These are phyloP conservation scores for Thrips palmi DNA, from an alignment of 1,140 invertebrate genomes.

Conservation along the genomic window DNA sequence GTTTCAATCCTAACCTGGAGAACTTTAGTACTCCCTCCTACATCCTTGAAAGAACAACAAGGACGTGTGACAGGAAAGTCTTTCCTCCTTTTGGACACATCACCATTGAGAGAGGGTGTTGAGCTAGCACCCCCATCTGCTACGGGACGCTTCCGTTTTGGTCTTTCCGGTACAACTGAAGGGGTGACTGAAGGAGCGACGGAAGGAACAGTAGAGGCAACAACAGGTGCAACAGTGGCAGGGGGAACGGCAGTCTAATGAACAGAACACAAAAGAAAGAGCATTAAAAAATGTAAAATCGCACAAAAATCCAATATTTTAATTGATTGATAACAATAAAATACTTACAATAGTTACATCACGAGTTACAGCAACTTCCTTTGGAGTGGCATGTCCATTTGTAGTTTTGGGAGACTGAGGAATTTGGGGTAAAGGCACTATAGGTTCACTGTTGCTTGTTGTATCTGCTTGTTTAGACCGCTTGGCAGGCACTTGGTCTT, in stretches of 20 bases:
- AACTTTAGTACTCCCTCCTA: slow-evolving; percentile 53
- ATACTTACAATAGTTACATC: too few relatives aligned
- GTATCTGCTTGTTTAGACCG: too few relatives aligned
- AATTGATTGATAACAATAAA: too few relatives aligned
- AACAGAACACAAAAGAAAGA: too few relatives aligned
- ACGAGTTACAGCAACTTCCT: too few relatives aligned
- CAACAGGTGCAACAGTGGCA: background rate
- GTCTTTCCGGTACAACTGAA: slow-evolving; percentile 10
- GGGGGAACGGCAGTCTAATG: background rate
- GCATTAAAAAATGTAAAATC: too few relatives aligned
- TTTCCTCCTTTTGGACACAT: slow-evolving; percentile 17
- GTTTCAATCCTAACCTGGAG: slow-evolving; percentile 26
- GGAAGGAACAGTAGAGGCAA: slow-evolving; percentile 6
- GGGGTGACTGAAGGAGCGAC: slow-evolving; percentile 9
- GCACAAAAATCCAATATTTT: too few relatives aligned
- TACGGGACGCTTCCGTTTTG: background rate
- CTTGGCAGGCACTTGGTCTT: slow-evolving; percentile 18
- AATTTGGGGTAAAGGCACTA: too few relatives aligned
- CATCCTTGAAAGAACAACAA: slow-evolving; percentile 45
- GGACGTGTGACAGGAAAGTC: slow-evolving; percentile 20
- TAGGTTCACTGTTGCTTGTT: too few relatives aligned
- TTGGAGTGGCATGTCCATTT: too few relatives aligned
- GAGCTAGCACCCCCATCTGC: slow-evolving; percentile 1
- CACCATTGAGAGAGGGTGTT: background rate
- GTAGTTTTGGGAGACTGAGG: too few relatives aligned